Percentiles rank a stretch among this genome's conserved stretches.
phyloP scores from a whole-genome alignment of 2,888 invertebrate genomes.

The Biston stratarius region DNA sequence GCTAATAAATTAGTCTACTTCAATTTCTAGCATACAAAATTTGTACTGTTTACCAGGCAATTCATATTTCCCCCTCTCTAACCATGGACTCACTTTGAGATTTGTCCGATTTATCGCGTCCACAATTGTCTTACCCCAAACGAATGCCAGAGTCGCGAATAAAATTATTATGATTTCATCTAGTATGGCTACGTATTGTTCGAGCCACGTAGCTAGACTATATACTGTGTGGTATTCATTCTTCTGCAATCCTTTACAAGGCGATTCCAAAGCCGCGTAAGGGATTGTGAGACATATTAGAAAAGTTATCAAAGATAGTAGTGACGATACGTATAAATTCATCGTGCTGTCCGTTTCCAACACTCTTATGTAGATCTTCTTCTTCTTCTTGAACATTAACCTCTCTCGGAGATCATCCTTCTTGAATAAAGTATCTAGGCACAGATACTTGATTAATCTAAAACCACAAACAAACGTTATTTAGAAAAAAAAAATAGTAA shows the following conservation, averaged over 20 bases:
- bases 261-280: slow-evolving; percentile 52
- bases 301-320: slow-evolving; percentile 58
- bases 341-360: slow-evolving; percentile 50
- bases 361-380: slow-evolving; percentile 46
- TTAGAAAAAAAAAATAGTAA: too few species aligned
- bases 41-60: slow-evolving; percentile 31
- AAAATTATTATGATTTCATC: slow-evolving; percentile 58
- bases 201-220: slow-evolving; percentile 43
- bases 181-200: slow-evolving; percentile 51
- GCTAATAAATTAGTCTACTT: too few species aligned
- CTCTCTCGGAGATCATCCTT: slow-evolving; percentile 47
- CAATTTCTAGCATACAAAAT: too few species aligned
- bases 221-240: slow-evolving; percentile 46
- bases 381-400: slow-evolving; percentile 51
- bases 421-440: slow-evolving; percentile 47
- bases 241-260: slow-evolving; percentile 54
- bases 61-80: slow-evolving; percentile 57
- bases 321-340: slow-evolving; percentile 56
- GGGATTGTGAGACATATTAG: slow-evolving; percentile 63
- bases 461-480: slow-evolving; percentile 48
- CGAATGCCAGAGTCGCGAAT: slow-evolving; percentile 49
- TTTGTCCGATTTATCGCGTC: slow-evolving; percentile 61
- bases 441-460: slow-evolving; percentile 57
- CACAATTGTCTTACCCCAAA: slow-evolving; percentile 49
- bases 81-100: slow-evolving; percentile 61